These are phyloP conservation scores for Drosophila antonietae DNA, from an alignment of 2,888 invertebrate species.

Conservation along the genomic window DNA sequence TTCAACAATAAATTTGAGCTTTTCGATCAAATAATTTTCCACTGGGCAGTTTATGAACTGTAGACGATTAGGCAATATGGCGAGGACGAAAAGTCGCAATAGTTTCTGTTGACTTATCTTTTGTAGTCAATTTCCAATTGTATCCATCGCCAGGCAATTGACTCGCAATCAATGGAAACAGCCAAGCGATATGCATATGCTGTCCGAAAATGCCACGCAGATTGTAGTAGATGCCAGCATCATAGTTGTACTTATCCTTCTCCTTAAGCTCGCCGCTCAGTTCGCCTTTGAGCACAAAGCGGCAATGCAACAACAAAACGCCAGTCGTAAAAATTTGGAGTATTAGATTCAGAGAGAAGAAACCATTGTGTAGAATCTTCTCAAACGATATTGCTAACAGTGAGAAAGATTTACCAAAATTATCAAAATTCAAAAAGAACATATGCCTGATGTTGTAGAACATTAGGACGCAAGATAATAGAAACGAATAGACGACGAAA, in stretches of 20 bases:
- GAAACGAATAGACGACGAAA: background rate
- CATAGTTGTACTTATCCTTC: background rate
- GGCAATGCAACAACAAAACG: background rate
- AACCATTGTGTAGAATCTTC: background rate
- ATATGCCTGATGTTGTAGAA: background rate
- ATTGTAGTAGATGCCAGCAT: conserved; percentile 5
- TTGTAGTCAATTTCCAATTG: background rate
- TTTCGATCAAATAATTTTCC: background rate
- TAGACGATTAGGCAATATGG: no score
- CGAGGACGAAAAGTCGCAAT: background rate
- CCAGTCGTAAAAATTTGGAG: background rate
- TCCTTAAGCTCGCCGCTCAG: background rate
- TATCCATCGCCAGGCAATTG: conserved; percentile 7
- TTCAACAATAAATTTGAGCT: background rate
- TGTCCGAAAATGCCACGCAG: conserved; percentile 1
- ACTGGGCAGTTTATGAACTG: no score
- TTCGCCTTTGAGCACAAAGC: background rate
- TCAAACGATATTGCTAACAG: no score
- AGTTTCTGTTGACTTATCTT: background rate
- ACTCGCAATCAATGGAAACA: background rate
- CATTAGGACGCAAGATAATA: background rate
- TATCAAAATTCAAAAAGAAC: no score
- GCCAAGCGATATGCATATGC: conserved; percentile 12
- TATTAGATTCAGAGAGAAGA: background rate
- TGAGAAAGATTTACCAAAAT: no score